phyloP scores from a whole-genome alignment of 2,888 invertebrate species.

The Cephonodes hylas region DNA sequence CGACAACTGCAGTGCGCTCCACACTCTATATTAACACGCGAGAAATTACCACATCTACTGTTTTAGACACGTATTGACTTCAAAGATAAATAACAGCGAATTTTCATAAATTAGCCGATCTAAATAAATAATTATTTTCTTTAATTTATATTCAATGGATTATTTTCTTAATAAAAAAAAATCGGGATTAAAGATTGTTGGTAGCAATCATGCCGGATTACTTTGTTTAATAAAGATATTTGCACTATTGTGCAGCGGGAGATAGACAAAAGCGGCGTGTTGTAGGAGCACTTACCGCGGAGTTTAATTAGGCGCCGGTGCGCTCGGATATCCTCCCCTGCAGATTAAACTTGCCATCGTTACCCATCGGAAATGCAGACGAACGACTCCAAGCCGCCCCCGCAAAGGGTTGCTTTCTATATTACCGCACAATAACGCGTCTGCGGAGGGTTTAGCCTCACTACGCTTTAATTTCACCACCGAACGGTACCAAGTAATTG shows the following conservation, averaged over 20 bases:
- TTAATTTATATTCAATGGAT: no score
- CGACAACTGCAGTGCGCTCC: no score
- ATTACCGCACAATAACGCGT: slow-evolving; percentile 7
- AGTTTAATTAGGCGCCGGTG: neutral
- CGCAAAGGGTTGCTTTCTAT: neutral
- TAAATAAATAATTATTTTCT: no score
- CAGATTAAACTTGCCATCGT: neutral
- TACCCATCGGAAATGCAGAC: neutral
- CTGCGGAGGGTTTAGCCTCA: neutral
- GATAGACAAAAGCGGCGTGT: neutral
- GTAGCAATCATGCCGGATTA: no score
- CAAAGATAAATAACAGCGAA: no score
- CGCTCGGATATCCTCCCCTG: neutral
- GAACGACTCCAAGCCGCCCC: neutral
- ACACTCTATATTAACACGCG: no score
- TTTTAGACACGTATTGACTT: no score
- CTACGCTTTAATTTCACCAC: neutral
- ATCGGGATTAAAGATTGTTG: no score
- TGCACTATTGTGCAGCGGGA: neutral
- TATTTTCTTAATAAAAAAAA: no score
- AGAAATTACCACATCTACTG: no score
- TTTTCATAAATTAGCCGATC: no score
- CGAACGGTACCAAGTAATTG: neutral
- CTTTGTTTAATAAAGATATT: neutral
- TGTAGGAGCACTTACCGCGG: neutral